Evolutionary conservation across 2,113 vertebrate species (phyloP).

Genomic region (Hydrochoerus hydrochaeris): DNA sequence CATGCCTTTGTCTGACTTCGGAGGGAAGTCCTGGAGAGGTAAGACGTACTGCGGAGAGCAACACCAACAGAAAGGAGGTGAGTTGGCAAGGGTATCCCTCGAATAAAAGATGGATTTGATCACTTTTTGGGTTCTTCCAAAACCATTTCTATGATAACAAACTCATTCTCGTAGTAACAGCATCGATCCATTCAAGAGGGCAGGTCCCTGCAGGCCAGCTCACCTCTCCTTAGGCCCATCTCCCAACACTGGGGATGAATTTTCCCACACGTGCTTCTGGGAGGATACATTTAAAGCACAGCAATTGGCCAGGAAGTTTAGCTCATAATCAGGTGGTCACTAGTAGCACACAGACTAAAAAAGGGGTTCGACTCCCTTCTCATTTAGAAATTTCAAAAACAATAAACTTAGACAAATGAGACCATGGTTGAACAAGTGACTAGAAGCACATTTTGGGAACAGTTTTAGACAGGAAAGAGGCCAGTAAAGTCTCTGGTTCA

Average conservation of each 20-base stretch:
- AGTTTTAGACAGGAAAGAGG: not conserved
- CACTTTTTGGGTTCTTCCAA: not conserved
- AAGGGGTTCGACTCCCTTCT: not conserved
- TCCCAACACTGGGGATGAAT: too few species aligned
- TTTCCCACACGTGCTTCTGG: not conserved
- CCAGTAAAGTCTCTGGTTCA: not conserved
- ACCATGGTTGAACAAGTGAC: not conserved
- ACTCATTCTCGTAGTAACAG: not conserved
- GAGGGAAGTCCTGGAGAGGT: not conserved
- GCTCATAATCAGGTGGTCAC: not conserved
- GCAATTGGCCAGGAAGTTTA: not conserved
- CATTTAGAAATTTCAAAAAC: constrained; percentile 14
- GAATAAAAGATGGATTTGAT: not conserved
- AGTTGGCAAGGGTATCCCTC: not conserved
- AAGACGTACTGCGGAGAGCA: not conserved
- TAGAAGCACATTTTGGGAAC: not conserved
- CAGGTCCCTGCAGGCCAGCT: not conserved
- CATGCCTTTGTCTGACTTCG: not conserved
- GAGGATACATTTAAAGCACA: not conserved
- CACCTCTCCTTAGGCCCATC: not conserved
- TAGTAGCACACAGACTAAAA: not conserved
- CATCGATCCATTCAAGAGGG: too few species aligned
- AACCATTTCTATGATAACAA: not conserved
- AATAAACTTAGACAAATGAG: not conserved
- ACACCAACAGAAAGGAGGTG: not conserved